These are phyloP conservation scores for Benitochromis conjunctus DNA, from an alignment of 2,113 vertebrate species.

Conservation along the genomic window DNA sequence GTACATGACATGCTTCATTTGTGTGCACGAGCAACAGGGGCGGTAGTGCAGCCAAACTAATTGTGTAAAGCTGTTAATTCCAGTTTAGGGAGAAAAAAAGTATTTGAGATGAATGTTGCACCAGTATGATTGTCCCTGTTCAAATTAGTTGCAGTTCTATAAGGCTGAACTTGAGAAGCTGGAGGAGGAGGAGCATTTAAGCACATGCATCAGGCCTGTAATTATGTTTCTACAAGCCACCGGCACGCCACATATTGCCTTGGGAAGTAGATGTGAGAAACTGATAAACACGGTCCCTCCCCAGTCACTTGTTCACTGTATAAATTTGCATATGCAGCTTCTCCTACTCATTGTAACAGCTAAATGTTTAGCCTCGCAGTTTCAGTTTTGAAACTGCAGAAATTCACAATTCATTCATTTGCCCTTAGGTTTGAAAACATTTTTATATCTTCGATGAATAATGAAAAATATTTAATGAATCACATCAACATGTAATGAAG, in stretches of 20 bases:
- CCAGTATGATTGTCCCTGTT: background rate
- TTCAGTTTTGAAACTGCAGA: background rate
- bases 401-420: background rate
- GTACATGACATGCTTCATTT: background rate
- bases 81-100: background rate
- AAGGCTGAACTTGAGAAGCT: constrained; percentile 16
- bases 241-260: background rate
- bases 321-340: constrained; percentile 22
- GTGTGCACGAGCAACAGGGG: background rate
- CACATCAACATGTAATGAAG: background rate
- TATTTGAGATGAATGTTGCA: background rate
- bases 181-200: constrained; percentile 32
- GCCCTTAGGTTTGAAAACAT: background rate
- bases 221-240: constrained; percentile 43
- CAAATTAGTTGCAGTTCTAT: background rate
- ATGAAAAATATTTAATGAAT: background rate
- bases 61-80: background rate
- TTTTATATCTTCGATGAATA: background rate
- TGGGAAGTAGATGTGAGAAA: constrained; percentile 16
- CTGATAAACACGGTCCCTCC: constrained; percentile 14
- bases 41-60: background rate
- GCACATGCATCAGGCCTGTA: constrained; percentile 21
- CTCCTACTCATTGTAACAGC: background rate
- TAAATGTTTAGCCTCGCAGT: background rate
- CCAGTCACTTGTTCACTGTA: constrained; percentile 25